A percentile compares a stretch with the other conserved stretches of the same genome.
These are phyloP conservation scores for Caranx melampygus DNA, from an alignment of 2,113 vertebrate genomes.

Conservation along the genomic window DNA sequence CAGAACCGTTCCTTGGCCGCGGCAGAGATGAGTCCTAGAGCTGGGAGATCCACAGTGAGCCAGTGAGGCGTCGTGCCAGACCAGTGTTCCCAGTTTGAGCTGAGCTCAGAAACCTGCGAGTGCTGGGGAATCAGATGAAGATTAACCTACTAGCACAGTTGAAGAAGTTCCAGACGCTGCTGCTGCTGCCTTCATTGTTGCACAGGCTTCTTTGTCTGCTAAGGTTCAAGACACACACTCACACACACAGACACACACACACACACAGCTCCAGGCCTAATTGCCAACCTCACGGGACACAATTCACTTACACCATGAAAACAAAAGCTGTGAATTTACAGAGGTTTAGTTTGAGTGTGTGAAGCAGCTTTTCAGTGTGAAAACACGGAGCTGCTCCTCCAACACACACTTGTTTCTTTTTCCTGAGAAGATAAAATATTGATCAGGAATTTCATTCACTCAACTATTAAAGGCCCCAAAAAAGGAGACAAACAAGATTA, in stretches of 20 bases:
- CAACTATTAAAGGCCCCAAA: not conserved
- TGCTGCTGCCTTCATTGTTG: not conserved
- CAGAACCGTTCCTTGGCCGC: slow-evolving; percentile 72
- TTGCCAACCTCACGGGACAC: slow-evolving; percentile 12
- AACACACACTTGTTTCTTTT: not conserved
- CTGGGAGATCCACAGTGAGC: slow-evolving; percentile 55
- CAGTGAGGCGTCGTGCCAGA: slow-evolving; percentile 67
- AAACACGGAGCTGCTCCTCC: slow-evolving; percentile 9
- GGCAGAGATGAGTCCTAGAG: slow-evolving; percentile 47
- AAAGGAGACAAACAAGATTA: slow-evolving; percentile 9
- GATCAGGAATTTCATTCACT: slow-evolving; percentile 4
- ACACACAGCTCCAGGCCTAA: slow-evolving; percentile 13
- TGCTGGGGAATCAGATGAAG: slow-evolving; percentile 36
- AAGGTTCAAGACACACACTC: slow-evolving; percentile 31
- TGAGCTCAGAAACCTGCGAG: slow-evolving; percentile 36
- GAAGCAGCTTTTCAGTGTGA: slow-evolving; percentile 18
- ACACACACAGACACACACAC: not conserved
- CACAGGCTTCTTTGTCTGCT: slow-evolving; percentile 25
- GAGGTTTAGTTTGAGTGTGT: slow-evolving; percentile 10
- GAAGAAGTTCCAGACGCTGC: slow-evolving; percentile 58
- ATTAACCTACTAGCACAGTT: slow-evolving; percentile 78
- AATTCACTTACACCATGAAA: slow-evolving; percentile 20
- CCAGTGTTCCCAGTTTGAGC: slow-evolving; percentile 61
- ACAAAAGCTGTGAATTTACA: slow-evolving; percentile 30
- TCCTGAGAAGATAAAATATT: slow-evolving; percentile 9